phyloP scores from a whole-genome alignment of 1,140 invertebrate species.

The Zeugodacus cucurbitae region DNA sequence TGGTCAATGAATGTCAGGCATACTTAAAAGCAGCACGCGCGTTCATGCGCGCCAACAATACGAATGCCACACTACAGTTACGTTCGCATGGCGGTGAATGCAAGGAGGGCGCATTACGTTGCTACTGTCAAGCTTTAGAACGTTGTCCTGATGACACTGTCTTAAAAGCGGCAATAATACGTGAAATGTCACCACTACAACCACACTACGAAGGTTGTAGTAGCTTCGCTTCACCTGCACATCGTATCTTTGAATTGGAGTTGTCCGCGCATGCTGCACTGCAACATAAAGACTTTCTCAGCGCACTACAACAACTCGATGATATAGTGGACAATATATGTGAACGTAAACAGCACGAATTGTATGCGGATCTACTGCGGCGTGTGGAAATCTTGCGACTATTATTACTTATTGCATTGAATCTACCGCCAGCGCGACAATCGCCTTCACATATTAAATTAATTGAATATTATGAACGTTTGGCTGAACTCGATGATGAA shows the following conservation, averaged over 20 bases:
- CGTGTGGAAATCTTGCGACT: slow-evolving; percentile 58
- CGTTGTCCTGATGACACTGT: slow-evolving; percentile 55
- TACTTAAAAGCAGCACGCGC: slow-evolving; percentile 57
- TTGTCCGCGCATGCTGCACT: slow-evolving; percentile 51
- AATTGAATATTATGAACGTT: slow-evolving; percentile 57
- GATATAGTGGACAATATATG: slow-evolving; percentile 63
- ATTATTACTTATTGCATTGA: slow-evolving; percentile 56
- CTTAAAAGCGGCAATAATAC: slow-evolving; percentile 60
- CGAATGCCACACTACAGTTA: slow-evolving; percentile 49
- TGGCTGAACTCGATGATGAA: slow-evolving; percentile 52
- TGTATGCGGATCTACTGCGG: slow-evolving; percentile 55
- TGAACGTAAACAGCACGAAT: slow-evolving; percentile 52
- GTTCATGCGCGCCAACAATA: slow-evolving; percentile 53
- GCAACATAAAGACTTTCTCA: slow-evolving; percentile 51
- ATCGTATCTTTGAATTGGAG: slow-evolving; percentile 61
- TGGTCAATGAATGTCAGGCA: slow-evolving; percentile 55
- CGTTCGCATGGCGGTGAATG: slow-evolving; percentile 51
- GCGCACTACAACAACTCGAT: slow-evolving; percentile 58
- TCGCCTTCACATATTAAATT: slow-evolving; percentile 64
- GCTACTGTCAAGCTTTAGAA: slow-evolving; percentile 57
- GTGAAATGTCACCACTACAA: slow-evolving; percentile 53
- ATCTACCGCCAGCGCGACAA: slow-evolving; percentile 59
- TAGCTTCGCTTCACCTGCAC: slow-evolving; percentile 59
- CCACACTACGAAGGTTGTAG: slow-evolving; percentile 57
- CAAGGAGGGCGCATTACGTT: slow-evolving; percentile 58